phyloP scores from a whole-genome alignment of 2,797 vertebrate species.

The Malacoraja senta region DNA sequence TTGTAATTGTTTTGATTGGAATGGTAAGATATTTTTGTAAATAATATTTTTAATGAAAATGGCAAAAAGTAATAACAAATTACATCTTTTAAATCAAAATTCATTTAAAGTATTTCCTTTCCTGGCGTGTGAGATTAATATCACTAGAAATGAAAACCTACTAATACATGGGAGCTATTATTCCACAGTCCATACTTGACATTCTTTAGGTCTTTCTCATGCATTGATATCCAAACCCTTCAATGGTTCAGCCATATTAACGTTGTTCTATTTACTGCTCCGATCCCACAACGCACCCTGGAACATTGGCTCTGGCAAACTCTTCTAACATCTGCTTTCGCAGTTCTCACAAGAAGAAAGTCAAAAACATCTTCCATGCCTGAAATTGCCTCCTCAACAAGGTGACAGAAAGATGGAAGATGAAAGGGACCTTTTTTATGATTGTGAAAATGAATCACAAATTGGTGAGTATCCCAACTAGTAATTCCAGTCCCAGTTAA shows the following conservation, averaged over 20 bases:
- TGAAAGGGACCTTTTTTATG: not conserved
- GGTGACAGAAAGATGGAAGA: not conserved
- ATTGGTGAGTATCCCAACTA: not conserved
- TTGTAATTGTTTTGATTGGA: not conserved
- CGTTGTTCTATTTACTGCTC: not conserved
- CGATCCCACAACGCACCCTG: not conserved
- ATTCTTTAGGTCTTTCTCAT: not conserved
- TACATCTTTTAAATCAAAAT: not conserved
- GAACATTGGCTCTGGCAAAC: not conserved
- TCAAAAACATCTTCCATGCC: not conserved
- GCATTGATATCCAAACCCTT: not conserved
- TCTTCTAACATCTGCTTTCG: not conserved
- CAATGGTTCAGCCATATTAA: not conserved
- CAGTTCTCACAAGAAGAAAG: not conserved
- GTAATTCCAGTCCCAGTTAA: not conserved
- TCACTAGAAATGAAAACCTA: not conserved
- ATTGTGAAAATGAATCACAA: not conserved
- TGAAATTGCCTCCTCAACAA: not conserved
- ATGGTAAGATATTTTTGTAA: not conserved
- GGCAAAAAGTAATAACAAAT: not conserved
- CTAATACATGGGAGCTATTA: not conserved
- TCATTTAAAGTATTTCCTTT: conserved; percentile 1
- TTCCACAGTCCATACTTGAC: not conserved
- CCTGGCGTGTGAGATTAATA: not conserved
- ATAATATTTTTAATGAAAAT: not conserved